Conservation (phyloP, 2,113 vertebrate species). For the Oreochromis aureus region DNA sequence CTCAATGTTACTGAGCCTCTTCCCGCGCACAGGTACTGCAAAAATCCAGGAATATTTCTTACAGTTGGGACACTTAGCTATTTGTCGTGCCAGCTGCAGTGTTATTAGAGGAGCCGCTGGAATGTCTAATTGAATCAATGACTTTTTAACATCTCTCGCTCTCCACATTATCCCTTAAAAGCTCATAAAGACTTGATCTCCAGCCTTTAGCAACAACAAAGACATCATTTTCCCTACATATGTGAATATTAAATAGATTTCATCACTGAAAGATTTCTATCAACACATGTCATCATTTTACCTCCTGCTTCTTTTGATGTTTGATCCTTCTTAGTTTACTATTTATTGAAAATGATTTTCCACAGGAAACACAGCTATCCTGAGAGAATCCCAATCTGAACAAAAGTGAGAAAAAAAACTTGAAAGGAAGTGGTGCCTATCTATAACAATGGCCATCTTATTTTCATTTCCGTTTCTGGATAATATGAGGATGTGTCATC, state of each 20-base stretch:
- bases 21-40: neutral
- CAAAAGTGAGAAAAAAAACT: neutral
- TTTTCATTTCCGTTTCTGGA: neutral
- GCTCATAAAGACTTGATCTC: slow-evolving; percentile 2
- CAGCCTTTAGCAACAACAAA: neutral
- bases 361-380: neutral
- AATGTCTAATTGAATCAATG: slow-evolving; percentile 26
- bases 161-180: slow-evolving; percentile 1
- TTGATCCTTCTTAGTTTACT: neutral
- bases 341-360: neutral
- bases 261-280: neutral
- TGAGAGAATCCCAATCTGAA: neutral
- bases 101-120: slow-evolving; percentile 6
- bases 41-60: neutral
- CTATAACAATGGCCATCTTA: neutral
- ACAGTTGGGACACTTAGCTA: neutral
- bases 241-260: neutral
- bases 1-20: neutral
- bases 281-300: neutral
- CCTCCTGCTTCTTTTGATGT: neutral
- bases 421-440: neutral
- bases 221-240: neutral
- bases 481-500: neutral
- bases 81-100: neutral
- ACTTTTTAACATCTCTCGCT: slow-evolving; percentile 13